phyloP scores from a whole-genome alignment of 2,888 invertebrate genomes.

The Biston stratarius region DNA sequence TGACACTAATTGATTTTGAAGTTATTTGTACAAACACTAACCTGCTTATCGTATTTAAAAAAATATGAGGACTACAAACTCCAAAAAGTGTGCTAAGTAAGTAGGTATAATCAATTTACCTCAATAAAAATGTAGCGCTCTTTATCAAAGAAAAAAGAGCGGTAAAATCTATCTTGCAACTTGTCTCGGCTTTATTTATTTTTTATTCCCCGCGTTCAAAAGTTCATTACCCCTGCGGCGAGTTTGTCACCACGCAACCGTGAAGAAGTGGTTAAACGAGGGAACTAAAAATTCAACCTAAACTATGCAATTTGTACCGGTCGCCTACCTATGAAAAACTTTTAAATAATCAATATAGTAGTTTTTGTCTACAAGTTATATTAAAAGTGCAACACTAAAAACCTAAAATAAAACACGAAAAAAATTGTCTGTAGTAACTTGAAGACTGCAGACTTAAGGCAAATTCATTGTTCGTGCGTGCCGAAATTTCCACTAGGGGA shows the following conservation, averaged over 20 bases:
- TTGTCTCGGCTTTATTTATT: background rate
- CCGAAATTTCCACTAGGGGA: too few species aligned
- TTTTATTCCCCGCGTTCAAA: slow-evolving; percentile 17
- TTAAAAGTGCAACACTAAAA: too few species aligned
- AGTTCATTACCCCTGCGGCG: slow-evolving; percentile 18
- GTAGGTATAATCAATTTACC: slow-evolving; percentile 9
- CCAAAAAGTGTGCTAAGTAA: background rate
- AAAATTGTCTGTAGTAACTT: too few species aligned
- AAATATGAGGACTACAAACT: background rate
- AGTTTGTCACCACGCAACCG: slow-evolving; percentile 6
- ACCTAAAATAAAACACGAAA: too few species aligned
- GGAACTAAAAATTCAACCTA: background rate
- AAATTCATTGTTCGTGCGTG: too few species aligned
- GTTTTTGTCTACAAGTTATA: too few species aligned
- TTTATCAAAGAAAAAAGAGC: slow-evolving; percentile 11
- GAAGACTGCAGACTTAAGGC: too few species aligned
- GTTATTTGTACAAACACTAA: background rate
- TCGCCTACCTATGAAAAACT: background rate
- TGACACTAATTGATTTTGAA: too few species aligned
- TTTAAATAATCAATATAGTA: background rate
- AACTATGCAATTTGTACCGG: background rate
- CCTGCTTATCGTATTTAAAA: background rate
- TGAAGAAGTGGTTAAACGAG: background rate
- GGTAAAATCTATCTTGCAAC: slow-evolving; percentile 11
- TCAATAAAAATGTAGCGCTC: slow-evolving; percentile 6